Percentiles rank a stretch among this genome's conserved stretches.
Conservation (phyloP, 2,888 invertebrate species). For the Andricus quercusramuli region DNA sequence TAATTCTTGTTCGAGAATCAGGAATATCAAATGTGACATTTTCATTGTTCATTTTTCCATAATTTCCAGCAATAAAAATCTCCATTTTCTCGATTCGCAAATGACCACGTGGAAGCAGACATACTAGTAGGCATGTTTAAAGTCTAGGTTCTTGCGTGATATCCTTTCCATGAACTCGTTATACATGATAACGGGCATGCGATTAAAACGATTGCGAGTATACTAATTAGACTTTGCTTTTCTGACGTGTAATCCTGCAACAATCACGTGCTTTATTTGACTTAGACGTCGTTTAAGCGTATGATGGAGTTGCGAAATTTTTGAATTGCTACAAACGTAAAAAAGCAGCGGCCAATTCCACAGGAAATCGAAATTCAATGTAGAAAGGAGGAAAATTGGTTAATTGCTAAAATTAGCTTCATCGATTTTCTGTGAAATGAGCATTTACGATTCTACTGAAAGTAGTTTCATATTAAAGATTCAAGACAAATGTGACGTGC, state of each 20-base stretch:
- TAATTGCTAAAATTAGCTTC: not conserved
- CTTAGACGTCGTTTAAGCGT: conserved; percentile 32
- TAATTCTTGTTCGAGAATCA: not conserved
- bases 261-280: conserved; percentile 50
- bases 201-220: conserved; percentile 65
- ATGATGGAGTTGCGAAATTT: conserved; percentile 14
- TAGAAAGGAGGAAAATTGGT: not conserved
- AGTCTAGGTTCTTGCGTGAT: conserved; percentile 60
- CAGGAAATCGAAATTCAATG: not conserved
- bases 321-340: not conserved
- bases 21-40: not conserved
- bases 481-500: conserved; percentile 35
- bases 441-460: not conserved
- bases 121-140: conserved; percentile 47
- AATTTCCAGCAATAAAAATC: conserved; percentile 5
- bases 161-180: conserved; percentile 66
- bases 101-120: conserved; percentile 54
- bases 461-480: conserved; percentile 21
- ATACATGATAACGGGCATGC: conserved; percentile 70
- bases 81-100: conserved; percentile 31
- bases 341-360: not conserved
- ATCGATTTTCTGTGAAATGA: not conserved
- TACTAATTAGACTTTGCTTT: conserved; percentile 69
- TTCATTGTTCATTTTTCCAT: not conserved
- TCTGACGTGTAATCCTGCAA: conserved; percentile 61